Evolutionary conservation across 2,888 invertebrate species (phyloP).

Genomic region (Dasypogon diadema): DNA sequence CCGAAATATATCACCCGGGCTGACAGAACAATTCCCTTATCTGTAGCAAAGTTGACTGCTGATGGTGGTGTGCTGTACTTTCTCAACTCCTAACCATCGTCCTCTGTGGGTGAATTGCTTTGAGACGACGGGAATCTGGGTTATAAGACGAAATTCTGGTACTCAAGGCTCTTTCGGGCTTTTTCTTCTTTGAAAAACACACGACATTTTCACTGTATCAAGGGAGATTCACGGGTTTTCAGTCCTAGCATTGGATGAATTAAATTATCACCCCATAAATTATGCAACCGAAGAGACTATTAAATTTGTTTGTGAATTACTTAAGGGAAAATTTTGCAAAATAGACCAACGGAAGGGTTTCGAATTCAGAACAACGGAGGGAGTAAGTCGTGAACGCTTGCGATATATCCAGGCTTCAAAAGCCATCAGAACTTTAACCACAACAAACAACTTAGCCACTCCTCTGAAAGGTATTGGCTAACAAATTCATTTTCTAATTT

Average conservation of each 20-base stretch:
- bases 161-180: conserved; percentile 33
- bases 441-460: neutral
- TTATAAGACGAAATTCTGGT: conserved; percentile 48
- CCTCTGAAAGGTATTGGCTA: neutral
- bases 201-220: conserved; percentile 49
- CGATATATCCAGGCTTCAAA: too few species aligned
- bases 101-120: conserved; percentile 46
- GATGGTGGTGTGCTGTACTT: conserved; percentile 56
- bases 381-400: too few species aligned
- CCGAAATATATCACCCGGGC: conserved; percentile 77
- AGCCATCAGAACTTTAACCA: neutral
- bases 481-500: conserved; percentile 49
- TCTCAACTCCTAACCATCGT: conserved; percentile 35
- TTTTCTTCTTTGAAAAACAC: conserved; percentile 41
- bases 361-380: neutral
- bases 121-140: conserved; percentile 43
- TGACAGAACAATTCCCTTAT: conserved; percentile 78
- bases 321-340: conserved; percentile 40
- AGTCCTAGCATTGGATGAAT: conserved; percentile 43
- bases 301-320: conserved; percentile 50
- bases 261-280: conserved; percentile 52
- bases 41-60: conserved; percentile 68
- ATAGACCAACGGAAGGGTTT: conserved; percentile 1
- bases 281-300: conserved; percentile 48
- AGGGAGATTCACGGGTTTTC: conserved; percentile 47